These are phyloP conservation scores for Caenorhabditis tropicalis DNA, from an alignment of 1,140 invertebrate genomes.

Conservation along the genomic window DNA sequence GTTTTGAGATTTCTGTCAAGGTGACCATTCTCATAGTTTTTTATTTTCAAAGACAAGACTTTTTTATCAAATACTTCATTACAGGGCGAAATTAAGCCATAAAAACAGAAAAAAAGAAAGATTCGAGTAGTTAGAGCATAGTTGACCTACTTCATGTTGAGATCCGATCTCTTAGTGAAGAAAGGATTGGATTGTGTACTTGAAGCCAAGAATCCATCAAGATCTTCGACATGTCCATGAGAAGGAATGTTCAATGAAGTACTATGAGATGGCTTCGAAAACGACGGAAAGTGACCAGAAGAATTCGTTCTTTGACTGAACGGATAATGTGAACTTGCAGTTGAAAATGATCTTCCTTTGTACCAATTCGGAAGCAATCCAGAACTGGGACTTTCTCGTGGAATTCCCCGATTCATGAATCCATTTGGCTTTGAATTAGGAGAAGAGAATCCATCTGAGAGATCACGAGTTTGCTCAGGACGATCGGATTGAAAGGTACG, in stretches of 20 bases:
- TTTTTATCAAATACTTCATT: not conserved
- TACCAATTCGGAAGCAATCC: conserved; percentile 23
- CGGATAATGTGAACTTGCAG: conserved; percentile 24
- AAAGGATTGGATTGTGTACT: not conserved
- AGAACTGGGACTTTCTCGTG: not conserved
- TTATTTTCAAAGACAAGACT: not conserved
- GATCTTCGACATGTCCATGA: conserved; percentile 18
- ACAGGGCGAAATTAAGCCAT: not conserved
- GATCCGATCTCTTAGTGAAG: conserved; percentile 3
- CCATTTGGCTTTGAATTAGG: not conserved
- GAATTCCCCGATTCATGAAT: not conserved
- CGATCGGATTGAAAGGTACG: not conserved
- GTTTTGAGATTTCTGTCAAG: not conserved
- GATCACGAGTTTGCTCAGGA: not conserved
- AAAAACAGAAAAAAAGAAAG: not conserved
- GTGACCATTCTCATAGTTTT: not conserved
- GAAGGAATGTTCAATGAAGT: conserved; percentile 13
- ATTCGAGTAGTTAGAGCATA: not conserved
- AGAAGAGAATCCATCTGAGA: not conserved
- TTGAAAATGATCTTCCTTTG: conserved; percentile 7
- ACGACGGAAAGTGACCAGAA: not conserved
- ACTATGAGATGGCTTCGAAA: conserved; percentile 4
- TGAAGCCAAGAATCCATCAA: conserved; percentile 2
- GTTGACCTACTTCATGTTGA: conserved; percentile 37
- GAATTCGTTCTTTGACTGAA: conserved; percentile 8